Base-by-base conservation (phyloP, 92 coral and sea anemone species). In the Phenganax marumi region DNA sequence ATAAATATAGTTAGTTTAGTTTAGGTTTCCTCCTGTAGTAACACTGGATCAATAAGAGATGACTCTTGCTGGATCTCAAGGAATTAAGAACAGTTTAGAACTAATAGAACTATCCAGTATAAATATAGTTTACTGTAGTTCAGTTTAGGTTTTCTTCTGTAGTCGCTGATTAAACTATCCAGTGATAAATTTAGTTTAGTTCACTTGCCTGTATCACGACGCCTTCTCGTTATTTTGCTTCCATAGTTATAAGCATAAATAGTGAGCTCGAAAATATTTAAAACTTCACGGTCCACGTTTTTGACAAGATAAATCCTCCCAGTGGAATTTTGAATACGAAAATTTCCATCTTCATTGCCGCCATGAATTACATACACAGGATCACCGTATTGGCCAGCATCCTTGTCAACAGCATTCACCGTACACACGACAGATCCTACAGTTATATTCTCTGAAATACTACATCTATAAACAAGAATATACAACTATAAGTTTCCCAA, bases 281-380 rank as follows among this genome's bases (percentile, higher is more conserved):
- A 8, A 16, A 48, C 13, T 50, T 78, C 83, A 6, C 83, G 83
- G 63, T 78, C 83, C 43, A 78, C 50, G 17, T 43, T 46, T 78
- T 62, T 78, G n/a, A 78, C 73, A 63, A 78, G 83, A 16, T 78
- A 60, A 61, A 78, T 63, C 17, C 16, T 23, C 12, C 83, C 83
- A 6, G 83, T 60, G 25, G 83, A 78, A 19, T 63, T 78, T 10
- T 78, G 58, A 21, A 78, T 78, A 12, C 83, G 72, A 24, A 78
- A 78, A 78, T 78, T 22, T 89, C 97, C 98, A 81, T 84, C 75
- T 64, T 90, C 91, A 70, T 94, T 90, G 10, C 97, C 97, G 56
- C 85, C 51, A 8, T 53, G 23, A 24, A 94, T 89, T 8, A 81
- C 84, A 50, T 90, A 94, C 43, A 61, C 33, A 25, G 89, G 85